These are phyloP conservation scores for Drosophila bunnanda DNA, from an alignment of 2,888 invertebrate species.

Conservation along the genomic window DNA sequence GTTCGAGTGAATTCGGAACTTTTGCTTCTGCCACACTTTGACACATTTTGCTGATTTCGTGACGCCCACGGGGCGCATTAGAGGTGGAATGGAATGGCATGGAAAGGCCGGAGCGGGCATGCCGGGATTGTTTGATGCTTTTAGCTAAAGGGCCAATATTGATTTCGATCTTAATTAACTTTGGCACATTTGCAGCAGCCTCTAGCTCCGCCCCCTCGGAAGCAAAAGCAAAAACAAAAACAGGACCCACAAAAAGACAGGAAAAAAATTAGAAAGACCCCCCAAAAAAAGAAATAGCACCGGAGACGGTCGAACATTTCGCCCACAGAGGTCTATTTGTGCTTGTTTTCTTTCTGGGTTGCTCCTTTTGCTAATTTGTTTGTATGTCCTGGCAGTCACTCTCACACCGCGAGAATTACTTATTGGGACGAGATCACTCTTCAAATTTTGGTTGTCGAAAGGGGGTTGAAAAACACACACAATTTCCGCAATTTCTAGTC, in stretches of 20 bases:
- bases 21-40: slow-evolving; percentile 65
- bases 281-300: slow-evolving; percentile 19
- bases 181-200: slow-evolving; percentile 82
- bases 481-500: background rate
- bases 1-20: slow-evolving; percentile 53
- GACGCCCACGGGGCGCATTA: slow-evolving; percentile 67
- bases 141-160: slow-evolving; percentile 82
- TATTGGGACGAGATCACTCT: background rate
- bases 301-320: slow-evolving; percentile 44
- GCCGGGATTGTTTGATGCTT: slow-evolving; percentile 76
- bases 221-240: slow-evolving; percentile 15
- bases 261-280: slow-evolving; percentile 8
- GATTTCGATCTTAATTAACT: slow-evolving; percentile 84
- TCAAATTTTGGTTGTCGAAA: background rate
- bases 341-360: slow-evolving; percentile 58
- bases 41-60: slow-evolving; percentile 69
- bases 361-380: slow-evolving; percentile 80
- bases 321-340: slow-evolving; percentile 37
- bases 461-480: fast-evolving
- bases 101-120: slow-evolving; percentile 35
- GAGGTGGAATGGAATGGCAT: slow-evolving; percentile 56
- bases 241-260: slow-evolving; percentile 3
- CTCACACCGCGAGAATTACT: slow-evolving; percentile 10
- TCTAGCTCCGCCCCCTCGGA: slow-evolving; percentile 39
- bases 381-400: slow-evolving; percentile 51